Conservation (phyloP, 2,113 vertebrate genomes). For the Centropus unirufus region DNA sequence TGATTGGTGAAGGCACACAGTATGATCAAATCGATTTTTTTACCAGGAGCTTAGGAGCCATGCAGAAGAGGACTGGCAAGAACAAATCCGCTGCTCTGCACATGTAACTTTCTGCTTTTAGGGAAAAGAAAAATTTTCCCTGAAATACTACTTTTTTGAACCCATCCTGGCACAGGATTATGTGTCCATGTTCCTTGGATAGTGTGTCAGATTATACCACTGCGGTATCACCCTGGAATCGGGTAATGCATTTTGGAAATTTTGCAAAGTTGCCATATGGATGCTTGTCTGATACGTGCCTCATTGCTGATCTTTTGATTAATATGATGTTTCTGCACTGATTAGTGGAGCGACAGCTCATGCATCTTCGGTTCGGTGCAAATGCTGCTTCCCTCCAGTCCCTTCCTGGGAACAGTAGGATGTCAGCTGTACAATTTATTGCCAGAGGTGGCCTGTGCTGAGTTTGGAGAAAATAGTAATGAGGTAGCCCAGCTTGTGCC, state of each 20-base stretch:
- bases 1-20: not conserved
- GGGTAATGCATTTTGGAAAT: not conserved
- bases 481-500: conserved; percentile 8
- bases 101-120: not conserved
- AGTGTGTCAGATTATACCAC: not conserved
- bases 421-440: conserved; percentile 21
- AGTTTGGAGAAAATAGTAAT: conserved; percentile 9
- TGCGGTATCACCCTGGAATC: not conserved
- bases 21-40: not conserved
- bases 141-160: not conserved
- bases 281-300: not conserved
- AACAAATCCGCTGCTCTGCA: not conserved
- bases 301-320: conserved; percentile 39
- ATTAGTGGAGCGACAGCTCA: conserved; percentile 39
- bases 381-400: not conserved
- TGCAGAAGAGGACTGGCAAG: not conserved
- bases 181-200: not conserved
- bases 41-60: not conserved
- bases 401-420: not conserved
- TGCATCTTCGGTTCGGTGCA: conserved; percentile 39
- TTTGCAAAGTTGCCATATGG: not conserved
- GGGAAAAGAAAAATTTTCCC: not conserved
- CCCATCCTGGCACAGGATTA: not conserved
- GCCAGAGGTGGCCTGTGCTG: conserved; percentile 14
- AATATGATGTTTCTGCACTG: conserved; percentile 3